Base-by-base conservation (phyloP, 1,140 invertebrate species). In the Elymnias hypermnestra region DNA sequence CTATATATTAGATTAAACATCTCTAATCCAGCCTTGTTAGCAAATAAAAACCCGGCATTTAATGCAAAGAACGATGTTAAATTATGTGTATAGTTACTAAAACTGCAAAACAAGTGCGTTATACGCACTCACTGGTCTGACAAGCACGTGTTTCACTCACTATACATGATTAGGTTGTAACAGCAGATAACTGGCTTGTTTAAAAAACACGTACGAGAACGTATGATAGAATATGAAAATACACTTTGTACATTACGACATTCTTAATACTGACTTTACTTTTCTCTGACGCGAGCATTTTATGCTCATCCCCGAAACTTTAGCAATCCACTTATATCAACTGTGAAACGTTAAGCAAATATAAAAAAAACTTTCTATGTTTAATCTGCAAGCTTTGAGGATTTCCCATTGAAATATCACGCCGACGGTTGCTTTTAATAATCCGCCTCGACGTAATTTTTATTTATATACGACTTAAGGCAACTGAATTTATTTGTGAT, bases 241-340 rank as follows among this genome's bases (percentile, higher is more conserved):
- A 81, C 57, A 72, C 70, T 74, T 57, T 41, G 54, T 67, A 66
- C 77, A 83, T 76, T 73, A 74, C 73, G 76, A 75, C 78, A 76
- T 63, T 71, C 71, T 74, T 75, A 77, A 76, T 72, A 76, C 72
- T 70, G 76, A 73, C 76, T 73, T 77, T 73, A 67, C 71, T 69
- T 67, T 62, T 64, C 63, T 69, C 59, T 60, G 65, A 73, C 72
- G 67, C 56, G 56, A 74, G 65, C 60, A 79, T 78, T 82, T 82
- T 81, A 84, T 82, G 75, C 72, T 77, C 81, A 82, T 84, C 81
- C 75, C 74, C 60, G 39, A 68, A 84, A 84, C 77, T 82, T 84
- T 84, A 64, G 75, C 77, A 84, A 84, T 84, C 69, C 81, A 82
- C 77, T 84, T 82, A 84, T 79, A 83, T 83, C 77, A 82, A 65